A percentile compares a stretch with the other conserved stretches of the same genome.
These are phyloP conservation scores for Abscondita cerata DNA, from an alignment of 2,888 invertebrate genomes.

Conservation along the genomic window DNA sequence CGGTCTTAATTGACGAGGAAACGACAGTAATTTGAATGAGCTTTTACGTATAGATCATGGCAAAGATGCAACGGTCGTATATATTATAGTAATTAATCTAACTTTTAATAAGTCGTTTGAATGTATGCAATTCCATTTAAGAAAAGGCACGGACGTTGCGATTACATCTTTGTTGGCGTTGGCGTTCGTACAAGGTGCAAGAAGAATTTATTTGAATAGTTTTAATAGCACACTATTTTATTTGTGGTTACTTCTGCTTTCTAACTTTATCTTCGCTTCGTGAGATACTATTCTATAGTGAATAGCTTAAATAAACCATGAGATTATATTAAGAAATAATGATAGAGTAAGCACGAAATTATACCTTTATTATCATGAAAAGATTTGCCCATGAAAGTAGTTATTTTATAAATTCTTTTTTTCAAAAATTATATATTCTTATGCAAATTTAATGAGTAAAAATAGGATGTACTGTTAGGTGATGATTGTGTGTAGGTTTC, in stretches of 20 bases:
- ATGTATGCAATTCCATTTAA: constrained; percentile 27
- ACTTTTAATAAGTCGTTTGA: constrained; percentile 13
- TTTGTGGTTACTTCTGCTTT: constrained; percentile 5
- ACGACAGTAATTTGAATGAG: no score
- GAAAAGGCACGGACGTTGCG: constrained; percentile 18
- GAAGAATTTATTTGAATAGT: constrained; percentile 29
- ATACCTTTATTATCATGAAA: not conserved
- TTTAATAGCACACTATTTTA: constrained; percentile 21
- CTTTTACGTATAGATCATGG: constrained; percentile 3
- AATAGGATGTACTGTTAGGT: not conserved
- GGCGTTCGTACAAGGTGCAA: constrained; percentile 31
- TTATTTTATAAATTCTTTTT: not conserved
- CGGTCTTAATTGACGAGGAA: no score
- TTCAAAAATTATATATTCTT: constrained; percentile 5
- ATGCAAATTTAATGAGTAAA: constrained; percentile 5
- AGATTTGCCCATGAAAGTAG: not conserved
- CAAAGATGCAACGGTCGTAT: not conserved
- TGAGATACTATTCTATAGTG: constrained; percentile 20
- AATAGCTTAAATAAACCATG: constrained; percentile 8
- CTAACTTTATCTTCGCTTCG: constrained; percentile 9
- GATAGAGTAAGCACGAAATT: not conserved
- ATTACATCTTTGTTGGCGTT: constrained; percentile 34
- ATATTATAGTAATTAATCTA: not conserved
- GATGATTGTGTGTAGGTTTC: no score
- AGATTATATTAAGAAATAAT: constrained; percentile 4